Evolutionary conservation across 2,888 invertebrate species (phyloP), one percentile per base, ranked within the genome.

Genomic region (Gymnocheta viridis): DNA sequence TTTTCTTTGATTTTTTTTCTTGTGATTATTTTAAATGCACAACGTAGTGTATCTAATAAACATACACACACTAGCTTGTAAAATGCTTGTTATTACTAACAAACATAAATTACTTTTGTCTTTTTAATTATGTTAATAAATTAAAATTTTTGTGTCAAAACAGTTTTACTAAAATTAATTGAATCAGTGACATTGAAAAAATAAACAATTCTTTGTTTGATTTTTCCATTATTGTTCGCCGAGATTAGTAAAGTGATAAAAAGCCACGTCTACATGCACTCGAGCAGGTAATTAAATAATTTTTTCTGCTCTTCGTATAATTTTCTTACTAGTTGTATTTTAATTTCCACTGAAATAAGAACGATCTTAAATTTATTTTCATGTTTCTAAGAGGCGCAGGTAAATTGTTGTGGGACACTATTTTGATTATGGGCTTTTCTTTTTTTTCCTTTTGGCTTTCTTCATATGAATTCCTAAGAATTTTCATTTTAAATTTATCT

Each of bases 131-230:
- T 41, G 19, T 47, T 62, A 17, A 51, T 14, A 38, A 38, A 27
- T 27, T 14, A 51, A 62, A 62, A 27, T 62, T n/a, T 51, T 41
- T 22, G 62, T 58, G 35, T 54, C 38, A 51, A 64, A 74, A 62
- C 38, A 44, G 62, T 73, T 62, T 62, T 14, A 62, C 35, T 49
- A 49, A 24, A 62, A 60, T 17, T 70, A 27, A 27, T 1, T n/a
- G n/a, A n/a, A n/a, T n/a, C n/a, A n/a, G n/a, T n/a, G n/a, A n/a
- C n/a, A n/a, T n/a, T n/a, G n/a, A n/a, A n/a, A n/a, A n/a, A n/a
- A n/a, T n/a, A n/a, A n/a, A n/a, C n/a, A n/a, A n/a, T n/a, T n/a
- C n/a, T n/a, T n/a, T n/a, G n/a, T n/a, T n/a, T n/a, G n/a, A n/a
- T n/a, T n/a, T n/a, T n/a, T n/a, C n/a, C n/a, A n/a, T n/a, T n/a